Conservation (phyloP, 2,113 vertebrate genomes). For the Periophthalmus modestus region DNA sequence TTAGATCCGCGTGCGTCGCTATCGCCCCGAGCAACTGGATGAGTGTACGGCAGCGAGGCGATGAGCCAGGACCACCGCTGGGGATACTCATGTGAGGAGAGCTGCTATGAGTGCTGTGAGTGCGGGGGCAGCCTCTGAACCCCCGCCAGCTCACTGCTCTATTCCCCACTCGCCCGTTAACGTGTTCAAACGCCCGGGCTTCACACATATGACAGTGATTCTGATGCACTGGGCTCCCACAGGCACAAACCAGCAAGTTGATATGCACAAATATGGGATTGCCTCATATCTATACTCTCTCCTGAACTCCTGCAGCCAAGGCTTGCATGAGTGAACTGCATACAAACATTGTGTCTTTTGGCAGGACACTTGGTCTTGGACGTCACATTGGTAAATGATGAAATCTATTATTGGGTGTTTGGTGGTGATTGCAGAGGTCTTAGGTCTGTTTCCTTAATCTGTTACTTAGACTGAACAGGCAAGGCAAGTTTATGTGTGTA, state of each 20-base stretch:
- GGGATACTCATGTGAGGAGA: constrained; percentile 68
- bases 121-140: constrained; percentile 33
- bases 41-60: constrained; percentile 47
- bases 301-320: background rate
- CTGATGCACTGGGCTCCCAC: background rate
- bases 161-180: constrained; percentile 33
- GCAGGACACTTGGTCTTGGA: background rate
- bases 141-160: constrained; percentile 34
- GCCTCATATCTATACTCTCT: background rate
- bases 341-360: background rate
- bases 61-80: constrained; percentile 59
- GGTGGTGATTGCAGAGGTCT: too few relatives aligned
- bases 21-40: constrained; percentile 40
- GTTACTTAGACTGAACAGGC: too few relatives aligned
- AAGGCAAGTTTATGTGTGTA: too few relatives aligned
- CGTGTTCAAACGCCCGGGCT: constrained; percentile 25
- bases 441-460: too few relatives aligned
- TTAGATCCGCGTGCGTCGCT: constrained; percentile 17
- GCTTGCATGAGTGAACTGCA: background rate
- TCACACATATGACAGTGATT: constrained; percentile 18
- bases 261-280: constrained; percentile 5
- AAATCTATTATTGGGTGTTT: background rate
- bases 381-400: background rate
- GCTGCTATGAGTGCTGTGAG: constrained; percentile 36
- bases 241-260: background rate